Percentiles rank a stretch among this genome's conserved stretches.
phyloP scores from a whole-genome alignment of 2,113 vertebrate species.

The Turdus rufiventris region DNA sequence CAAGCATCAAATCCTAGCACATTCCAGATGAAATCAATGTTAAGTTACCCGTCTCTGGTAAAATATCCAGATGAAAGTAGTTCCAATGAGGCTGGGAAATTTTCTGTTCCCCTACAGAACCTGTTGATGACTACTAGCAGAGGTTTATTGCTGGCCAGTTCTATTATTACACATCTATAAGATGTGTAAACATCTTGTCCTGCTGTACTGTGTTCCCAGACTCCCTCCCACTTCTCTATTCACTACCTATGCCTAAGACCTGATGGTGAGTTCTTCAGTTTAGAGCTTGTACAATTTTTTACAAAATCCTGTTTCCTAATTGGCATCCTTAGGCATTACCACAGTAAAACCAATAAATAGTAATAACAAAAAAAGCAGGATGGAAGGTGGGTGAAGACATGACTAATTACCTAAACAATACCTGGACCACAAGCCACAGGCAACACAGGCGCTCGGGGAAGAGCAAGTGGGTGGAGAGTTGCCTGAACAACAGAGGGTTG shows the following conservation, averaged over 20 bases:
- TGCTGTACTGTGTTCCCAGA: background rate
- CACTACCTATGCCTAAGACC: background rate
- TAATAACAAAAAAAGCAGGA: slow-evolving; percentile 13
- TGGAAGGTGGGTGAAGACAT: background rate
- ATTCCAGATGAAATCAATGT: background rate
- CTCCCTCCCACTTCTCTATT: background rate
- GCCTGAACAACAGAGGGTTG: background rate
- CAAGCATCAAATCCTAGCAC: background rate
- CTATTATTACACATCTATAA: background rate
- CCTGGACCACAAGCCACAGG: slow-evolving; percentile 40
- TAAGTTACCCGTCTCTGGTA: background rate
- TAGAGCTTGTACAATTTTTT: background rate
- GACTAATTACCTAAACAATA: slow-evolving; percentile 40
- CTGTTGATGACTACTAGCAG: background rate
- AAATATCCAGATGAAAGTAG: background rate
- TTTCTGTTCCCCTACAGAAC: background rate
- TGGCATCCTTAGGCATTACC: slow-evolving; percentile 4
- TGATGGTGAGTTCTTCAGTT: background rate
- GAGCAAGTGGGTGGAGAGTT: slow-evolving; percentile 19
- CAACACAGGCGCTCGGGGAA: background rate
- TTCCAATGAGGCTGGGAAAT: background rate
- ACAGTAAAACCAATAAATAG: slow-evolving; percentile 11
- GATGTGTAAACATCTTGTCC: background rate
- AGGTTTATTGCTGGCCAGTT: background rate
- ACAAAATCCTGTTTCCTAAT: background rate